Percentiles rank a stretch among this genome's conserved stretches.
Conservation (phyloP, 1,140 invertebrate genomes). For the Wasmannia auropunctata region DNA sequence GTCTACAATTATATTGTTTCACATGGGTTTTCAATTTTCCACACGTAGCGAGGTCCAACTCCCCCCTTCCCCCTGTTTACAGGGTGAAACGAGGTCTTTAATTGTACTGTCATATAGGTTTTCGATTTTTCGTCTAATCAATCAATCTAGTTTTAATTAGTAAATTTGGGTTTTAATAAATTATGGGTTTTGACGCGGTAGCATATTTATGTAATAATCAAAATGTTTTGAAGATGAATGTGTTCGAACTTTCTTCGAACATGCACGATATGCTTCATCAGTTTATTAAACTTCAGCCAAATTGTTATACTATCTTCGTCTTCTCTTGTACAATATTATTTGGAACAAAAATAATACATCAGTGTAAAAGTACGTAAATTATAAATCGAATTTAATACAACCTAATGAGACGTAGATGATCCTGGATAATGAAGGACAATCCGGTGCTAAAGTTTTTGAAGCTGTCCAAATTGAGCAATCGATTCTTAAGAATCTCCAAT, state of each 20-base stretch:
- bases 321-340: neutral
- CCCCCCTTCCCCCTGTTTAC: too few species aligned
- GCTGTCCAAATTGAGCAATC: neutral
- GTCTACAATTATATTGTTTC: too few species aligned
- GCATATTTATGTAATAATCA: too few species aligned
- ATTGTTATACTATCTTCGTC: neutral
- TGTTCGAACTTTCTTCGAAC: neutral
- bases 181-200: too few species aligned
- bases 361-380: neutral
- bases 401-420: conserved; percentile 51
- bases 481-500: conserved; percentile 34
- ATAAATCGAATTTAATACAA: conserved; percentile 19
- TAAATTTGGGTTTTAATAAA: too few species aligned
- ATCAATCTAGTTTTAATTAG: too few species aligned
- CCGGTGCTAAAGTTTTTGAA: neutral
- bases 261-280: neutral
- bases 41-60: too few species aligned
- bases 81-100: too few species aligned
- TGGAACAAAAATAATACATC: neutral
- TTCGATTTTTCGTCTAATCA: too few species aligned
- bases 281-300: neutral
- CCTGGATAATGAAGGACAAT: neutral
- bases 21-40: too few species aligned
- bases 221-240: neutral
- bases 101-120: too few species aligned